A percentile compares a stretch with the other conserved stretches of the same genome.
Evolutionary conservation across 2,888 invertebrate species (phyloP).

Genomic region (Syrista parreyssii): DNA sequence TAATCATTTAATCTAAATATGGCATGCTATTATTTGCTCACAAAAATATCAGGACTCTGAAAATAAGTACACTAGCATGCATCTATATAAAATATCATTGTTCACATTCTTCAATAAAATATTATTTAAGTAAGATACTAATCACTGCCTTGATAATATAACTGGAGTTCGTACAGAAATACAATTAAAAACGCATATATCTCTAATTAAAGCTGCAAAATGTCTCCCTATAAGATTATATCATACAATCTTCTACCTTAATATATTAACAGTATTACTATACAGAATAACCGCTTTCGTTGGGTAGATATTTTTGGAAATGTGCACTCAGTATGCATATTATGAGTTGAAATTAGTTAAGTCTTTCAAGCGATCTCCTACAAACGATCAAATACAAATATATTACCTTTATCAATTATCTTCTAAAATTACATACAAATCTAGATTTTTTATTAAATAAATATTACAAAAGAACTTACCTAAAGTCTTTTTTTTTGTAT

Average conservation of each 20-base stretch:
- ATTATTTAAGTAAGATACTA: constrained; percentile 20
- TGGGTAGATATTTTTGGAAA: constrained; percentile 16
- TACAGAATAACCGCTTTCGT: constrained; percentile 4
- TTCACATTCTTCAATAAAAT: constrained; percentile 1
- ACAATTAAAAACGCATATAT: constrained; percentile 7
- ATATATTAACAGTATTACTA: background rate
- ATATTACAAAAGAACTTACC: constrained; percentile 38
- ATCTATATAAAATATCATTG: background rate
- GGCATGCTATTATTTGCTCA: background rate
- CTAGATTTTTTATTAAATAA: background rate
- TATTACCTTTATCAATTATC: background rate
- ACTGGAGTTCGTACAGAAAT: constrained; percentile 14
- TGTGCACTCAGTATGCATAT: background rate
- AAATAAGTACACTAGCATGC: background rate
- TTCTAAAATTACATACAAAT: background rate
- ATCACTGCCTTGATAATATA: constrained; percentile 10
- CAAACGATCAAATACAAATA: constrained; percentile 14
- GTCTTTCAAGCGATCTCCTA: constrained; percentile 60
- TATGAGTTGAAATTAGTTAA: constrained; percentile 45
- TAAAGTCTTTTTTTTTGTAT: constrained; percentile 44
- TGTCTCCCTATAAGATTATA: constrained; percentile 12
- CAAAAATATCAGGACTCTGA: background rate
- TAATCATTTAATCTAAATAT: background rate
- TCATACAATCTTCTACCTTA: constrained; percentile 3
- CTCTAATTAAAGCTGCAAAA: constrained; percentile 21